These are phyloP conservation scores for Oryctolagus cuniculus DNA, from an alignment of 2,113 vertebrate genomes.

Conservation along the genomic window mOryCun1.1 NC_091449.1:42584501-42585000, in stretches of 20 bases:
- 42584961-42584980: neutral
- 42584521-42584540: neutral
- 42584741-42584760: neutral
- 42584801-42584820: conserved; percentile 44
- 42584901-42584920: conserved; percentile 22
- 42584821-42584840: neutral
- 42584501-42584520: neutral
- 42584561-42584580: neutral
- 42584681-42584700: conserved; percentile 4
- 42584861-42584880: neutral
- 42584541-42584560: neutral
- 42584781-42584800: neutral
- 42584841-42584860: neutral
- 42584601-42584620: neutral
- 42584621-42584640: no score
- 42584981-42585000: neutral
- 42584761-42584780: neutral
- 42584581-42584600: neutral
- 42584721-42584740: conserved; percentile 40
- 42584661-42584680: neutral
- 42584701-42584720: neutral
- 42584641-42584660: neutral
- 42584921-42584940: neutral
- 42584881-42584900: neutral
- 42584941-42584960: neutral